These are phyloP conservation scores for Lepisosteus osseus DNA, from an alignment of 2,113 vertebrate species.

Conservation along the genomic window DNA sequence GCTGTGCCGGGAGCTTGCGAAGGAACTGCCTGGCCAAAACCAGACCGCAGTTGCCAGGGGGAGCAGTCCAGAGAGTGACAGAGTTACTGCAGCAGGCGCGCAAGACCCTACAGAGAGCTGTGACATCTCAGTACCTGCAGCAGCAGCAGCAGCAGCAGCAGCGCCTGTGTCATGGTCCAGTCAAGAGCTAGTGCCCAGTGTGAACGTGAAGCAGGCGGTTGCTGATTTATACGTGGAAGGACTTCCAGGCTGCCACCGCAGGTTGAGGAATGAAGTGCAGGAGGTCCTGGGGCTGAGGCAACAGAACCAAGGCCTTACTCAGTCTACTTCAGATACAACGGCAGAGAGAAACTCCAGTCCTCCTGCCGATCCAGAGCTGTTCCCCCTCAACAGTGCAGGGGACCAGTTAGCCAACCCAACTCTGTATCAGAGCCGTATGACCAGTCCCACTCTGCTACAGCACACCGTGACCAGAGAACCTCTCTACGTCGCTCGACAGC, in stretches of 20 bases:
- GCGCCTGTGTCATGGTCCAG: too few species aligned
- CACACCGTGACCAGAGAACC: not conserved
- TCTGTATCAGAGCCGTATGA: not conserved
- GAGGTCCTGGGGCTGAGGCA: not conserved
- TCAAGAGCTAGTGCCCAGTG: too few species aligned
- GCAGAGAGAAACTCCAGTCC: constrained; percentile 20
- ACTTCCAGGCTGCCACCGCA: constrained; percentile 28
- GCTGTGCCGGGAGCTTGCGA: not conserved
- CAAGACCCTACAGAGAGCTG: too few species aligned
- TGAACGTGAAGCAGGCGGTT: not conserved
- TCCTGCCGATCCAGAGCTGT: constrained; percentile 20
- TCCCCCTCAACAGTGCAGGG: not conserved
- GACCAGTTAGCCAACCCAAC: not conserved
- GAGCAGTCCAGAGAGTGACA: too few species aligned
- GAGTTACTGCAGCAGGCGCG: too few species aligned
- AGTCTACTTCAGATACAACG: constrained; percentile 15
- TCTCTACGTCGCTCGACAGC: constrained; percentile 5
- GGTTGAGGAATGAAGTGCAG: not conserved
- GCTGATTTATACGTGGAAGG: not conserved
- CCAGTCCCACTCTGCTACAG: not conserved
- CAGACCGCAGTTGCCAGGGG: not conserved
- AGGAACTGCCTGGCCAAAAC: not conserved
- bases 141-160: too few species aligned
- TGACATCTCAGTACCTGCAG: not conserved
- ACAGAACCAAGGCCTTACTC: constrained; percentile 31